Conservation (phyloP, 2,113 vertebrate species). For the Prietella phreatophila region DNA sequence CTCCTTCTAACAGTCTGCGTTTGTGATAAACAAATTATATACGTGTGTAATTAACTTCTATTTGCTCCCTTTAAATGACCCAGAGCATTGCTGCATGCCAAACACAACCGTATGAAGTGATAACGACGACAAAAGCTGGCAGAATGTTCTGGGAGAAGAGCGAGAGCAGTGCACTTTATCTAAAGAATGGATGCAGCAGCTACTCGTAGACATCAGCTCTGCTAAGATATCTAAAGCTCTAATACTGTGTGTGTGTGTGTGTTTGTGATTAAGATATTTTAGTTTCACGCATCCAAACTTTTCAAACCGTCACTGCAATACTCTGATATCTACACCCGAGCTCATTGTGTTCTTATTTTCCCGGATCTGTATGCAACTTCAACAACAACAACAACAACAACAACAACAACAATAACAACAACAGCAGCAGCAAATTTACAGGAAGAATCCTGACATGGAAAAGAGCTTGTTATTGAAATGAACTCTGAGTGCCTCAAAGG, state of each 20-base stretch:
- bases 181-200: background rate
- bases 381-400: constrained; percentile 7
- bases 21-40: constrained; percentile 54
- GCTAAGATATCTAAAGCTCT: constrained; percentile 33
- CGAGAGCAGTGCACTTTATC: constrained; percentile 1
- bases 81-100: background rate
- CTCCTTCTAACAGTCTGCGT: constrained; percentile 44
- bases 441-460: constrained; percentile 4
- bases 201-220: background rate
- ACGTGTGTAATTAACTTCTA: constrained; percentile 65
- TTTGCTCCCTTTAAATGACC: constrained; percentile 52
- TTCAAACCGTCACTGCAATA: background rate
- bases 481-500: background rate
- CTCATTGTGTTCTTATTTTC: background rate
- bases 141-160: background rate
- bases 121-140: constrained; percentile 14
- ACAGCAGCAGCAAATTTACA: background rate
- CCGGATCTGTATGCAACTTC: background rate
- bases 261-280: constrained; percentile 45
- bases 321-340: constrained; percentile 11
- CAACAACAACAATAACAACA: background rate
- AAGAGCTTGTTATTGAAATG: background rate
- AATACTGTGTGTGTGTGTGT: constrained; percentile 38
- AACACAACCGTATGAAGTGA: constrained; percentile 1
- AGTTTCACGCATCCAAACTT: constrained; percentile 4